Evolutionary conservation across 2,888 invertebrate species (phyloP).

Genomic region (Aporophyla lueneburgensis): DNA sequence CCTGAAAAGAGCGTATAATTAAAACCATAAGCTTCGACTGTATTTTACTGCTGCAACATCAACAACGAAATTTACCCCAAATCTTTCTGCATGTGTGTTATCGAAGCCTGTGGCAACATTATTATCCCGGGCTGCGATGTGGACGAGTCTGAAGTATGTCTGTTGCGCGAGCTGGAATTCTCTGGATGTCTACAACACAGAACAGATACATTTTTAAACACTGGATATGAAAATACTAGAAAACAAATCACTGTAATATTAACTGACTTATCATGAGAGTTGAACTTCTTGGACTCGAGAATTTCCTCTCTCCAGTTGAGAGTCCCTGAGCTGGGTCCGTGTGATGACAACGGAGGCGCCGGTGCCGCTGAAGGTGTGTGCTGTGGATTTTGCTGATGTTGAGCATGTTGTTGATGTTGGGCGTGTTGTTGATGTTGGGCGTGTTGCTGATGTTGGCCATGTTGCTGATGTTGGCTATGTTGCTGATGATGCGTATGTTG

Average conservation of each 20-base stretch:
- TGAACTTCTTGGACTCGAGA: conserved; percentile 84
- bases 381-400: conserved; percentile 38
- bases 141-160: conserved; percentile 80
- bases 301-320: conserved; percentile 89
- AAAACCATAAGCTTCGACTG: neutral
- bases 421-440: conserved; percentile 30
- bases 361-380: conserved; percentile 36
- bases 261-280: conserved; percentile 79
- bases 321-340: conserved; percentile 71
- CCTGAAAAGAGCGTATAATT: conserved; percentile 60
- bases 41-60: conserved; percentile 10
- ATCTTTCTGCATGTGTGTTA: conserved; percentile 83
- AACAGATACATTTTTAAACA: neutral
- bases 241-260: neutral
- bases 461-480: conserved; percentile 36
- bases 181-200: conserved; percentile 76
- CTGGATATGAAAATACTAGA: neutral
- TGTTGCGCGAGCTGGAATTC: conserved; percentile 79
- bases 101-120: conserved; percentile 84
- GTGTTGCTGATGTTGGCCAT: conserved; percentile 60
- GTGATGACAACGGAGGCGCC: conserved; percentile 25
- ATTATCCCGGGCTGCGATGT: conserved; percentile 84
- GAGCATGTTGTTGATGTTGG: conserved; percentile 38
- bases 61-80: conserved; percentile 75
- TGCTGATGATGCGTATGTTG: conserved; percentile 15